Base-by-base conservation (phyloP, 2,797 vertebrate genomes). In the Phoebastria nigripes region DNA sequence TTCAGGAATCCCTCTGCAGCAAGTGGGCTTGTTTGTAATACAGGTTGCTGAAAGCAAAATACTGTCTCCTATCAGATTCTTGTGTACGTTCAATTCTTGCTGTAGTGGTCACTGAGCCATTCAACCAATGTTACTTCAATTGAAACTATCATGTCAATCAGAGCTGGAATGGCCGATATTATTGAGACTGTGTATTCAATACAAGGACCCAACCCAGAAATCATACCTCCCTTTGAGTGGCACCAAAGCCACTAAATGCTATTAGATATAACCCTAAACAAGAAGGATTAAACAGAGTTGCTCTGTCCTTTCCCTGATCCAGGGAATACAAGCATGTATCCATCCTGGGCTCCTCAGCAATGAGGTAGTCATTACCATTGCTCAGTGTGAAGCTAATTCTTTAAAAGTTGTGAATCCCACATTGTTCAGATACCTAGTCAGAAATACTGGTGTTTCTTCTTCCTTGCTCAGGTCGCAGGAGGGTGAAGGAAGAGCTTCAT, bases 1-100 rank as follows among this genome's bases (percentile, higher is more conserved):
- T 96, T n/a, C 90, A 94, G 72, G 70, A 90, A 95, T 86, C 49
- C 49, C 39, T 94, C 52, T 93, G 85, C 74, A 92, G 41, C 63
- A 85, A 93, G 67, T 77, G 26, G 47, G 35, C 80, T 97, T 2
- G 0, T 84, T 88, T 62, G 39, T 89, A 93, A 63, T 69, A 76
- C 61, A 89, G 37, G 41, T 67, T 88, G 63, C 56, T 92, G 88
- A 97, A 56, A 83, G 92, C 14, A 24, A 93, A 97, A 37, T 84
- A n/a, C 22, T 70, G 8, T 88, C 16, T 70, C 91, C 35, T 79
- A 0, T 87, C 52, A 54, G 44, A 42, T 65, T 22, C 37, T 73
- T 37, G 31, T 82, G 65, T 79, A 20, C 8, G 9, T 0, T 1
- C 20, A 54, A 0, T 42, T 79, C 77, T 71, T 79, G 54, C 28